Base-by-base conservation (phyloP, 2,888 invertebrate species). In the Lacanobia wlatinum region DNA sequence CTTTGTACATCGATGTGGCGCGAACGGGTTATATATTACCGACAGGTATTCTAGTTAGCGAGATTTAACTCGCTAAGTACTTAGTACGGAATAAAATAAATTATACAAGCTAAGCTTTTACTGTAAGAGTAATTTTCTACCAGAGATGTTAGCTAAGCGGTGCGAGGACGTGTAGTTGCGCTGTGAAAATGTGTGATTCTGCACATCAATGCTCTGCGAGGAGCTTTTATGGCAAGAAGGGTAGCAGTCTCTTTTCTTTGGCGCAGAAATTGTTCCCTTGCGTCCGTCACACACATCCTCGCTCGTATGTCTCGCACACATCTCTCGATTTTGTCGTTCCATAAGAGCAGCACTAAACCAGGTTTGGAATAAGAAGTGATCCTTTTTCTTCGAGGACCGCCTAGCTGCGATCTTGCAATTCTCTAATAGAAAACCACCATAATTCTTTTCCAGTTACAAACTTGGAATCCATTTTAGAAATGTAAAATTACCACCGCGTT, bases 21-120 rank as follows among this genome's bases (percentile, higher is more conserved):
- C 16, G 64, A 71, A 82, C 77, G 70, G 69, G 74, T 84, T 73
- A 84, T 84, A 81, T 77, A 84, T 76, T 75, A 73, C 78, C 63
- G 56, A 48, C 70, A 68, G 84, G 77, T 77, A 76, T 78, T 73
- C 78, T 64, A 80, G 76, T 76, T 76, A 63, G 69, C 68, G 55
- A 78, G 84, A 82, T 82, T 84, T 84, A 84, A 67, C 74, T 77
- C n/a, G 65, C 70, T 70, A 82, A 80, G 77, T 82, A 80, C 76
- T 55, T 58, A 46, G 46, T 62, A 63, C 66, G 73, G 76, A 84
- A 82, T 82, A 75, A 85, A 84, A 82, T 76, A 82, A 77, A 76
- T 84, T 79, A 70, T 60, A 69, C 64, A 83, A 76, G 56, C 28
- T 43, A 61, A 56, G 60, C 59, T 71, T 65, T 77, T 68, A 62